Conservation (phyloP, 92 coral and sea anemone species). For the Actinostola sp. region DNA sequence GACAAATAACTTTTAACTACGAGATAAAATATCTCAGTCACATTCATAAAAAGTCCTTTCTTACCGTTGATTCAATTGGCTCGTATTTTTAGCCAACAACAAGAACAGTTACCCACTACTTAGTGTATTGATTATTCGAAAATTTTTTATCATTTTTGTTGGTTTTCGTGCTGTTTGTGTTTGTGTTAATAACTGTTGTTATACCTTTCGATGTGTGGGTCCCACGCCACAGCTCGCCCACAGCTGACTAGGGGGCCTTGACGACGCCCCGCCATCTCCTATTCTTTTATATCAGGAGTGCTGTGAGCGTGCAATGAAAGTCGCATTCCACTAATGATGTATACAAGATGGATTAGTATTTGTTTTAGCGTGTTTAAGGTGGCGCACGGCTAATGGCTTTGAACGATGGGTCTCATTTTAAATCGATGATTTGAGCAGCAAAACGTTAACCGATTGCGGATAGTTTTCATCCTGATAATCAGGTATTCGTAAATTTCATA, state of each 20-base stretch:
- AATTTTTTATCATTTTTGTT: conserved; percentile 21
- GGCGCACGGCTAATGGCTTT: too few relatives aligned
- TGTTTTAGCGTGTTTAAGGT: not conserved
- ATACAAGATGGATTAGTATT: not conserved
- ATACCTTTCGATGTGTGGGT: conserved; percentile 8
- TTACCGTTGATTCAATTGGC: too few relatives aligned
- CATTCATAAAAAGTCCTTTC: too few relatives aligned
- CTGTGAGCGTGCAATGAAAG: not conserved
- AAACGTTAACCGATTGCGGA: too few relatives aligned
- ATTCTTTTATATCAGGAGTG: not conserved
- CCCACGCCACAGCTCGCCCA: conserved; percentile 8
- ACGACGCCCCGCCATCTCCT: not conserved
- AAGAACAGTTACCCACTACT: too few relatives aligned
- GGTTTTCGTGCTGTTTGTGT: conserved; percentile 13
- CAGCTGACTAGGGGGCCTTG: conserved; percentile 11
- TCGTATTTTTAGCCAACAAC: too few relatives aligned
- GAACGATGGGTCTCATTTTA: too few relatives aligned
- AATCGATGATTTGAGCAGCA: too few relatives aligned
- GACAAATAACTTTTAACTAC: not conserved
- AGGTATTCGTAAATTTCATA: too few relatives aligned
- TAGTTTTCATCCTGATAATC: too few relatives aligned
- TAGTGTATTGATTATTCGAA: not conserved
- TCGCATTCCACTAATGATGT: not conserved
- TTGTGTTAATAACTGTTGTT: conserved; percentile 14
- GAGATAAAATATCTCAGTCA: not conserved